Base-by-base conservation (phyloP, 2,797 vertebrate genomes). In the Leptoclinus maculatus region DNA sequence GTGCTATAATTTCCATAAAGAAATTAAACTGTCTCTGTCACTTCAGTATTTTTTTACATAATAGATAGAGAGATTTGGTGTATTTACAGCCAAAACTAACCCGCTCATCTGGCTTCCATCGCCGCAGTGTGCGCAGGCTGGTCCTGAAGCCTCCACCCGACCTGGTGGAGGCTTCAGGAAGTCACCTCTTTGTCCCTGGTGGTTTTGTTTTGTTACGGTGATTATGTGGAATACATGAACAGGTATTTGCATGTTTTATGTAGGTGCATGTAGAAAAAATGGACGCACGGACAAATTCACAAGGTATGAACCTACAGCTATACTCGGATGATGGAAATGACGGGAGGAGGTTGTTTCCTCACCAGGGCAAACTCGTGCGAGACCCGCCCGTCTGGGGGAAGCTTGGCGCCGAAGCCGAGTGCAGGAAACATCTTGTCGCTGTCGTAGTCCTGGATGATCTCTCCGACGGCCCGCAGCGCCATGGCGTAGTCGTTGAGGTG, bases 361-460 rank as follows among this genome's bases (percentile, higher is more conserved):
- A 99, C 98, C 96, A 99, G 93, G 56, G 98, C 97, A 93, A 99
- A 99, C 88, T 99, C 98, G 78, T 99, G 98, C 2, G 98, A 99
- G 79, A 99, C 96, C 59, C 97, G 96, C 91, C 98, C 98, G 78
- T 99, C 97, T 10, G 98, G 98, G 64, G 98, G 98, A 76, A 99
- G 95, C 84, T 97, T 97, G 88, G 98, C 98, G 57, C 98, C 98
- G 79, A 99, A 99, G 45, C 98, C 98, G 65, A 99, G 95, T 5
- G 98, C 98, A 19, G 98, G 98, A 90, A 99, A 99, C 97, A 99
- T 96, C 95, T 99, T 99, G 89, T 99, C 98, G 41, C 96, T 99
- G 93, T 99, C 98, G 25, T 99, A 99, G 93, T 99, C 98, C 95
- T 99, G 98, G 92, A 99, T 98, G 74, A 99, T 99, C 94, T 99